Conservation (phyloP, 1,140 invertebrate genomes). For the Andrena cerasifolii region DNA sequence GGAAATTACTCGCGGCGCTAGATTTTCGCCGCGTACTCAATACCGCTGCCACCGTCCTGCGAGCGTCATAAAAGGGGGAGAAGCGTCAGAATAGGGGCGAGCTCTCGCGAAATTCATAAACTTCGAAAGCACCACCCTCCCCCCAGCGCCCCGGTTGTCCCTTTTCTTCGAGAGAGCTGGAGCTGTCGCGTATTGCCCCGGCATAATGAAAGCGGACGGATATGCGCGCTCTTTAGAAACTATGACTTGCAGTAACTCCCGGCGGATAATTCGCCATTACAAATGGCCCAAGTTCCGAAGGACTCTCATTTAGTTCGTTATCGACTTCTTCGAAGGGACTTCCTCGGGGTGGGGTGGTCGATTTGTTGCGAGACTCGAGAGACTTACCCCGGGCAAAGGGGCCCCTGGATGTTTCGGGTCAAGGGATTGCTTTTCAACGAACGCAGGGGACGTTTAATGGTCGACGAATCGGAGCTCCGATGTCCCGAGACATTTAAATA, state of each 20-base stretch:
- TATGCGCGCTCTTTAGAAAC: constrained; percentile 70
- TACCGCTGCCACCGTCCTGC: constrained; percentile 22
- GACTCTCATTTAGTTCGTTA: constrained; percentile 71
- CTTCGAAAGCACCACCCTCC: constrained; percentile 44
- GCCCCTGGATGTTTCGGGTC: constrained; percentile 3
- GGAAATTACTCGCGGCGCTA: constrained; percentile 59
- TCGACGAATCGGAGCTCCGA: not conserved
- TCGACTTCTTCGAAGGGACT: constrained; percentile 64
- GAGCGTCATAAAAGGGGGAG: constrained; percentile 53
- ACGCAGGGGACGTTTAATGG: not conserved
- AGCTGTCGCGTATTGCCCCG: constrained; percentile 26
- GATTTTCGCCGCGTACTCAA: constrained; percentile 58
- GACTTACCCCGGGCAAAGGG: not conserved
- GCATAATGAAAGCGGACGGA: constrained; percentile 70
- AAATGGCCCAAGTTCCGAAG: constrained; percentile 76
- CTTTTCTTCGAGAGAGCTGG: constrained; percentile 43
- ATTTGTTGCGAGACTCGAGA: constrained; percentile 21
- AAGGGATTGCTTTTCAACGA: no score
- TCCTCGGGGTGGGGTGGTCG: not conserved
- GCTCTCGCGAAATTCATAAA: constrained; percentile 75
- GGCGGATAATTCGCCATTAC: constrained; percentile 76
- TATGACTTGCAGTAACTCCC: constrained; percentile 76
- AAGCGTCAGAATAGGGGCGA: constrained; percentile 56
- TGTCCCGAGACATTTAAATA: not conserved
- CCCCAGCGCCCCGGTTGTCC: not conserved